These are phyloP conservation scores for Timema cristinae DNA, from an alignment of 2,888 invertebrate species.

Conservation along the genomic window DNA sequence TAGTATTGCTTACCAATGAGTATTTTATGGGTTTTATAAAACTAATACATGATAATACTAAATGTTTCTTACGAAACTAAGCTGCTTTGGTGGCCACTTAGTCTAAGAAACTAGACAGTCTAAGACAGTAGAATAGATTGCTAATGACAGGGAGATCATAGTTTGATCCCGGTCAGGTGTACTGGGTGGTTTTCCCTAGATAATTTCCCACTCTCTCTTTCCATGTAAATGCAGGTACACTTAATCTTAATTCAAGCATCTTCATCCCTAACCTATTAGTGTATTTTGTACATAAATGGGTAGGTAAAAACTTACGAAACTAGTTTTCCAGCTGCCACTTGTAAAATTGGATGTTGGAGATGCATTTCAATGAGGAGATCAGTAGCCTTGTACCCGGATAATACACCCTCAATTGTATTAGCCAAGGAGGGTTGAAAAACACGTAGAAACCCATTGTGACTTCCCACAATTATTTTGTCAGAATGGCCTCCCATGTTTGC, in stretches of 20 bases:
- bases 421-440: constrained; percentile 62
- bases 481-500: constrained; percentile 46
- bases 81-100: too few species aligned
- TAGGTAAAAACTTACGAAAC: constrained; percentile 63
- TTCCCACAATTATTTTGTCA: constrained; percentile 71
- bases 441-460: constrained; percentile 74
- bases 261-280: not conserved
- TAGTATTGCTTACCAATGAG: too few species aligned
- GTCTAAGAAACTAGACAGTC: too few species aligned
- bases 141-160: too few species aligned
- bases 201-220: too few species aligned
- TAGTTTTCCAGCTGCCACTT: constrained; percentile 77
- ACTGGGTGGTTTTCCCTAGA: too few species aligned
- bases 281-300: not conserved
- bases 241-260: not conserved
- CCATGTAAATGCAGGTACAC: too few species aligned
- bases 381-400: constrained; percentile 49
- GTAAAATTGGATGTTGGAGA: constrained; percentile 69
- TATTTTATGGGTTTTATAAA: too few species aligned
- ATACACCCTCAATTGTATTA: constrained; percentile 32
- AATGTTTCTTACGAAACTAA: too few species aligned
- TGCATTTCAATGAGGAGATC: constrained; percentile 75
- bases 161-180: too few species aligned
- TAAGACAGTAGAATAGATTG: too few species aligned
- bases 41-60: too few species aligned